These are phyloP conservation scores for Drosophila subobscura DNA, from an alignment of 1,140 invertebrate genomes.

Conservation along the genomic window DNA sequence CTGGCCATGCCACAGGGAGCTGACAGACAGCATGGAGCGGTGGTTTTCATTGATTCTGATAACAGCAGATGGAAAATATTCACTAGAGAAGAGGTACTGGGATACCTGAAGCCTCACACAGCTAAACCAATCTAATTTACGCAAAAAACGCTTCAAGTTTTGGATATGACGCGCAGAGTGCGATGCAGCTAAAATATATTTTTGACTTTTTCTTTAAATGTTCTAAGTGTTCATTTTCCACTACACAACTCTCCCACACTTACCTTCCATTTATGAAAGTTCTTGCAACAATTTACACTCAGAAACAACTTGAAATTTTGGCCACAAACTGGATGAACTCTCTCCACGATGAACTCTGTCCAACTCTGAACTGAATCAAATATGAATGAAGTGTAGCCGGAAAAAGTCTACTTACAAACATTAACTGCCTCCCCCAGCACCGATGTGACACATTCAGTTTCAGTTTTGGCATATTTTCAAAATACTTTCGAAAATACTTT, in stretches of 20 bases:
- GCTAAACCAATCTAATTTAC: no score
- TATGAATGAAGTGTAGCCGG: slow-evolving; percentile 20
- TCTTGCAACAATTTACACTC: not conserved
- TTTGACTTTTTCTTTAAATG: no score
- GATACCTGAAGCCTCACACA: no score
- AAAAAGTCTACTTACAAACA: not conserved
- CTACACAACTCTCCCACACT: not conserved
- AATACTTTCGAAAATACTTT: slow-evolving; percentile 20
- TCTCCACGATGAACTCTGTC: not conserved
- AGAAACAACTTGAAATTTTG: slow-evolving; percentile 6
- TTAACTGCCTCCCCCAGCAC: not conserved
- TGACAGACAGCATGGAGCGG: slow-evolving; percentile 24
- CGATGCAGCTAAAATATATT: no score
- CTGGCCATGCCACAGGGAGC: not conserved
- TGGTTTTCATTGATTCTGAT: slow-evolving; percentile 44
- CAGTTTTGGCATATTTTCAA: slow-evolving; percentile 4
- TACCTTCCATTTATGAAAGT: slow-evolving; percentile 18
- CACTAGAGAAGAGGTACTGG: not conserved
- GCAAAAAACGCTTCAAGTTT: not conserved
- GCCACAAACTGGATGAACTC: not conserved
- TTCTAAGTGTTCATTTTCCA: no score
- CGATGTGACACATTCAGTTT: no score
- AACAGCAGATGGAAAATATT: slow-evolving; percentile 41
- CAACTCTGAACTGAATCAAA: slow-evolving; percentile 6
- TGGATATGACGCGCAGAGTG: not conserved